phyloP scores from a whole-genome alignment of 2,113 vertebrate species.

The Lampris megalopsis region DNA sequence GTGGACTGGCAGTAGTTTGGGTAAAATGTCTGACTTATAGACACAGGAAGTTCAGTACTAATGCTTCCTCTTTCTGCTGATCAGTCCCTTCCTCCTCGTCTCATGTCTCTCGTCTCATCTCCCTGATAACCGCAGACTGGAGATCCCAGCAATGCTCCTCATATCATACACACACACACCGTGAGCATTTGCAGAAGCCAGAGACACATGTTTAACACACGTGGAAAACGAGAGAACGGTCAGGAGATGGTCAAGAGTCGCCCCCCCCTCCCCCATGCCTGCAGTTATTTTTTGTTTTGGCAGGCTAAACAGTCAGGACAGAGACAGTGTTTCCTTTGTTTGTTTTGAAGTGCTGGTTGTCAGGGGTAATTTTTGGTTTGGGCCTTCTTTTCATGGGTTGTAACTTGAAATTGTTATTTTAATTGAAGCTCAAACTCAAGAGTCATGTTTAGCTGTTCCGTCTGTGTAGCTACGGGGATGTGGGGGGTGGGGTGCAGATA shows the following conservation, averaged over 20 bases:
- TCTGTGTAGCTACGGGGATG: no score
- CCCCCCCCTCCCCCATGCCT: not conserved
- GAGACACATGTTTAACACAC: not conserved
- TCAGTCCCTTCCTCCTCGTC: conserved; percentile 20
- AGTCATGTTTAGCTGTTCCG: no score
- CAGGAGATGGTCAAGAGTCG: conserved; percentile 20
- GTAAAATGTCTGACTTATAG: not conserved
- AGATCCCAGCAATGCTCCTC: no score
- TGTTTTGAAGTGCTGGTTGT: conserved; percentile 4
- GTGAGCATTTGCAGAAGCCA: no score
- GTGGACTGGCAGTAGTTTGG: conserved; percentile 10
- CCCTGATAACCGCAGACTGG: no score
- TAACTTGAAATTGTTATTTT: no score
- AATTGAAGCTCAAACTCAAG: no score
- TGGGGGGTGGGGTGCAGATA: no score
- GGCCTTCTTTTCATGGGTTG: not conserved
- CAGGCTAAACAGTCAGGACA: conserved; percentile 12
- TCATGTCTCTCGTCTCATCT: not conserved
- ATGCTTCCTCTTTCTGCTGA: conserved; percentile 10
- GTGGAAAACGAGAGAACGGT: conserved; percentile 21
- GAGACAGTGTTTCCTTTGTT: conserved; percentile 9
- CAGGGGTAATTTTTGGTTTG: conserved; percentile 27
- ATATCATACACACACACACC: no score
- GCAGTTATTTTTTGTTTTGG: conserved; percentile 41
- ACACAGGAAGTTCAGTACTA: conserved; percentile 21